Conservation (phyloP, 1,140 invertebrate genomes). For the Sitobion miscanthi region DNA sequence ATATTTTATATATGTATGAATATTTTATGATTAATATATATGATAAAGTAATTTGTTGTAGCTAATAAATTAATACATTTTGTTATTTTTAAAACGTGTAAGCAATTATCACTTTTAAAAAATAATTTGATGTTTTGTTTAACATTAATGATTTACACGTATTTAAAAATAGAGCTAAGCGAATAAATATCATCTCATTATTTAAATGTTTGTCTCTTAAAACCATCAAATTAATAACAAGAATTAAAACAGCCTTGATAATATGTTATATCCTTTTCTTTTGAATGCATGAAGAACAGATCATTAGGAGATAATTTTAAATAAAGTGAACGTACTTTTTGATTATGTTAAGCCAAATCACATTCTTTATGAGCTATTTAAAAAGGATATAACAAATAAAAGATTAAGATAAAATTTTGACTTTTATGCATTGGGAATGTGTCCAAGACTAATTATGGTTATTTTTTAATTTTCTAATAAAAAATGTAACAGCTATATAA, state of each 20-base stretch:
- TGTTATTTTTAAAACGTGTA: background rate
- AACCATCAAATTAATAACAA: background rate
- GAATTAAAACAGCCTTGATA: background rate
- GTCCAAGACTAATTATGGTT: background rate
- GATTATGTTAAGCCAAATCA: background rate
- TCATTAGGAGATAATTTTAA: background rate
- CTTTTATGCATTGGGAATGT: background rate
- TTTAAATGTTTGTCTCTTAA: background rate
- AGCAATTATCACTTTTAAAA: background rate
- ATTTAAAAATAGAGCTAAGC: background rate
- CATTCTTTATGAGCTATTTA: background rate
- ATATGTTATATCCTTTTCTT: constrained; percentile 5
- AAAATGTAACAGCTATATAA: background rate
- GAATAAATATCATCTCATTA: background rate
- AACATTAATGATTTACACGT: background rate
- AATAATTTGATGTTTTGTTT: background rate
- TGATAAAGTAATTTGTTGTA: background rate
- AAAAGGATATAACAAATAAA: background rate
- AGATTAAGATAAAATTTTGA: background rate
- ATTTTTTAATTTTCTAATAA: background rate
- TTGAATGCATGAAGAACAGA: background rate
- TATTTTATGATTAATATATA: background rate
- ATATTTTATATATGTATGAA: too few relatives aligned
- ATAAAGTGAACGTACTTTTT: background rate
- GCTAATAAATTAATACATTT: background rate